These are phyloP conservation scores for Mastigias papua DNA, from an alignment of 30 jellyfish, hydroid and myxozoan genomes.

Conservation along the genomic window DNA sequence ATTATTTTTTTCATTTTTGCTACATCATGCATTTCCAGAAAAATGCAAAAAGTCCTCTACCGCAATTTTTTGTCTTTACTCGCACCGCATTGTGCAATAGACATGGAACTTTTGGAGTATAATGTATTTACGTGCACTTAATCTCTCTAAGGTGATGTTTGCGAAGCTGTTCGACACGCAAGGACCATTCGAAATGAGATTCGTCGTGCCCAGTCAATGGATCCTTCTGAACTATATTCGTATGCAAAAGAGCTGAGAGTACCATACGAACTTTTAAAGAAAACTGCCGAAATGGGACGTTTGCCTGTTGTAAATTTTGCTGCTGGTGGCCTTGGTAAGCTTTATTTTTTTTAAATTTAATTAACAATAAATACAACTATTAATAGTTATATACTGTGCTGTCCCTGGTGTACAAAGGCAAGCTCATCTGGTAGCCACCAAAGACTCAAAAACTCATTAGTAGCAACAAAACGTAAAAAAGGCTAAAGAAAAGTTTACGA, in stretches of 20 bases:
- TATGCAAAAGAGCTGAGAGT: constrained; percentile 95
- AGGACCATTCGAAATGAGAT: constrained; percentile 85
- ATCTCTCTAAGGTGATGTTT: constrained; percentile 82
- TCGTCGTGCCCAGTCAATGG: constrained; percentile 88
- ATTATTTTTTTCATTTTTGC: background rate
- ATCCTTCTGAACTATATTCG: constrained; percentile 73
- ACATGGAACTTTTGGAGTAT: too few species aligned
- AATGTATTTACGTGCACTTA: background rate
- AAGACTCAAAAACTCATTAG: too few species aligned
- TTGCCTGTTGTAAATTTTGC: constrained; percentile 98
- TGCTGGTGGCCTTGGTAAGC: constrained; percentile 96
- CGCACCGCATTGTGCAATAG: too few species aligned
- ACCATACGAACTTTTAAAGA: constrained; percentile 84
- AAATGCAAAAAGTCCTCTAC: too few species aligned
- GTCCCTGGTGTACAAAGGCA: too few species aligned
- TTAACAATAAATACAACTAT: too few species aligned
- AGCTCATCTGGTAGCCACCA: too few species aligned
- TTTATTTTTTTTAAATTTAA: background rate
- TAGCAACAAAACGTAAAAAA: too few species aligned
- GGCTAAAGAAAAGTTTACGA: too few species aligned
- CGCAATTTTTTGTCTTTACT: too few species aligned
- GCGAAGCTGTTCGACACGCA: constrained; percentile 99
- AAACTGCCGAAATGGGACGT: constrained; percentile 90
- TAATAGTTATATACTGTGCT: too few species aligned
- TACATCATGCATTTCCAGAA: background rate